Conservation (phyloP, 1,140 invertebrate species). For the Penaeus japonicus region DNA sequence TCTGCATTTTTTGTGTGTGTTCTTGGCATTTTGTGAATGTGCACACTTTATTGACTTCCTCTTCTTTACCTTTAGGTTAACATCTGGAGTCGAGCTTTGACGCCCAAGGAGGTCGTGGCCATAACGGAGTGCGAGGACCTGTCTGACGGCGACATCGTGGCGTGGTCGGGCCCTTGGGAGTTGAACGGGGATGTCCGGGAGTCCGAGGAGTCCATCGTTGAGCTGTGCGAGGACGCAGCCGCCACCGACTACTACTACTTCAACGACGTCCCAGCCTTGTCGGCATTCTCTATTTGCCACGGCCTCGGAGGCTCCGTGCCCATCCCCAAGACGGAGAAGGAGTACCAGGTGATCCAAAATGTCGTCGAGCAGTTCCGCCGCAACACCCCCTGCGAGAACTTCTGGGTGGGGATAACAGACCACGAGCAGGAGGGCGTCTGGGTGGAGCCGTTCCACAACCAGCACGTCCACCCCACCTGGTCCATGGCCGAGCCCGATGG, state of each 20-base stretch:
- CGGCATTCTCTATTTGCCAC: conserved; percentile 48
- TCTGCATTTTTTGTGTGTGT: neutral
- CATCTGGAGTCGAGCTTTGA: conserved; percentile 48
- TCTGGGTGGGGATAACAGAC: conserved; percentile 53
- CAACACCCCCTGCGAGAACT: conserved; percentile 7
- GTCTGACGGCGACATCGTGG: conserved; percentile 34
- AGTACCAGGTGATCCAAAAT: conserved; percentile 29
- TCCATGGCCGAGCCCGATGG: conserved; percentile 51
- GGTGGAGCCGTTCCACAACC: conserved; percentile 32
- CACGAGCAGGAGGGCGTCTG: conserved; percentile 42
- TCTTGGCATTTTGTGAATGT: neutral
- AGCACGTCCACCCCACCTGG: conserved; percentile 38
- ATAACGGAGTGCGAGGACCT: conserved; percentile 9
- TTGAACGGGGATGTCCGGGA: conserved; percentile 30
- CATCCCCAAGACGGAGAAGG: conserved; percentile 26
- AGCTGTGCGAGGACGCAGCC: conserved; percentile 43
- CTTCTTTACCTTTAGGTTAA: conserved; percentile 33
- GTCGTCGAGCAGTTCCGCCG: conserved; percentile 10
- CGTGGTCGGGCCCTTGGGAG: conserved; percentile 41
- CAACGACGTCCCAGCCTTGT: conserved; percentile 19
- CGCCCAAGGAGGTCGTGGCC: conserved; percentile 28
- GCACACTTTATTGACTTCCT: neutral
- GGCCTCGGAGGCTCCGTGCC: conserved; percentile 47
- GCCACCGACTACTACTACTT: conserved; percentile 50
- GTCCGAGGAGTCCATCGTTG: conserved; percentile 15